Evolutionary conservation across 2,888 invertebrate species (phyloP).

Genomic region (Synanthedon vespiformis): DNA sequence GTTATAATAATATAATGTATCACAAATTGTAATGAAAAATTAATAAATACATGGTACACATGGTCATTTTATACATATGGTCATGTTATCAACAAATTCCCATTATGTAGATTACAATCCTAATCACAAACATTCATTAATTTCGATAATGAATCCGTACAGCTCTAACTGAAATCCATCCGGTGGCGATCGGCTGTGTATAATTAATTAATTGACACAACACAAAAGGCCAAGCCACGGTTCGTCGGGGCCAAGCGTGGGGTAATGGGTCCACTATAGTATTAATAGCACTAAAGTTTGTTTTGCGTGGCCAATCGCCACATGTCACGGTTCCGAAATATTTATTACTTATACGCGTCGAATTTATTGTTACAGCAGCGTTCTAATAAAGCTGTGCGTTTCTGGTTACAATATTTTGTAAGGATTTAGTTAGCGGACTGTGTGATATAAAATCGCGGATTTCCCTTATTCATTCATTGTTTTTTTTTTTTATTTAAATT

Average conservation of each 20-base stretch:
- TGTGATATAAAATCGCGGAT: too few relatives aligned
- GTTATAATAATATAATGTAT: too few relatives aligned
- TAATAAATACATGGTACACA: too few relatives aligned
- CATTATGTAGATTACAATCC: constrained; percentile 18
- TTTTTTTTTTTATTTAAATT: too few relatives aligned
- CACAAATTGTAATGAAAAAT: too few relatives aligned
- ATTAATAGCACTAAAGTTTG: constrained; percentile 25
- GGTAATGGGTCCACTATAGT: constrained; percentile 19
- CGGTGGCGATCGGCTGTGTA: constrained; percentile 27
- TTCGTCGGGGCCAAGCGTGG: constrained; percentile 1
- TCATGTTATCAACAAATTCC: background rate
- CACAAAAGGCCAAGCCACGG: constrained; percentile 20
- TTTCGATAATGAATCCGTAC: constrained; percentile 47
- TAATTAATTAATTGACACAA: constrained; percentile 62
- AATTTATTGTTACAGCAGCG: constrained; percentile 3
- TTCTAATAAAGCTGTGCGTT: background rate
- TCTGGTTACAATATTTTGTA: too few relatives aligned
- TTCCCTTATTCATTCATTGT: too few relatives aligned
- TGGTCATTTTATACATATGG: too few relatives aligned
- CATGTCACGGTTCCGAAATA: constrained; percentile 24
- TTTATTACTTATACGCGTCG: constrained; percentile 4
- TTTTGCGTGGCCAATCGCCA: constrained; percentile 37
- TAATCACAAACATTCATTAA: constrained; percentile 38
- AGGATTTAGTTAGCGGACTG: too few relatives aligned
- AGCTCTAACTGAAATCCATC: constrained; percentile 21